These are phyloP conservation scores for Caenorhabditis sp. DNA, from an alignment of 2,888 invertebrate species.

Conservation along the genomic window DNA sequence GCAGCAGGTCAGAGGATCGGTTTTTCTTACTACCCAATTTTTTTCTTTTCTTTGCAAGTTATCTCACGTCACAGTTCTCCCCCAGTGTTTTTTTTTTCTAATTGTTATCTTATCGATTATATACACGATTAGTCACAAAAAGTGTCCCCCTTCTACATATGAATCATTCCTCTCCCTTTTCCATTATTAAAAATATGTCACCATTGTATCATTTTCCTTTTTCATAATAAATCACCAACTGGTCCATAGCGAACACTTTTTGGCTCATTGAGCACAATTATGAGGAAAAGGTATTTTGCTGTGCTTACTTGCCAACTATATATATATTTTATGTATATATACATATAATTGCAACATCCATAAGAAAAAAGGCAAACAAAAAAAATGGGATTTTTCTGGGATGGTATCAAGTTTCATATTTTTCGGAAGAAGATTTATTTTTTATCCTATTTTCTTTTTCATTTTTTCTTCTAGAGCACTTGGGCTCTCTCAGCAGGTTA, in stretches of 20 bases:
- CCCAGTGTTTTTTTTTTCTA: not conserved
- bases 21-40: too few species aligned
- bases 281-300: not conserved
- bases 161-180: too few species aligned
- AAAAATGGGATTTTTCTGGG: not conserved
- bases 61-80: too few species aligned
- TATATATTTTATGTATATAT: not conserved
- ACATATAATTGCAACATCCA: not conserved
- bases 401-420: not conserved
- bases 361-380: not conserved
- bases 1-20: too few species aligned
- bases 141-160: too few species aligned
- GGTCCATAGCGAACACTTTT: not conserved
- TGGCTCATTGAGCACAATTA: constrained; percentile 1
- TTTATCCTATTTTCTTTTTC: too few species aligned
- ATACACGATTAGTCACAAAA: not conserved
- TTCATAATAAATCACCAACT: not conserved
- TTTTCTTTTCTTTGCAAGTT: too few species aligned
- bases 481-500: not conserved
- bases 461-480: too few species aligned
- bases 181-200: not conserved
- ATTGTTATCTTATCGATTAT: not conserved
- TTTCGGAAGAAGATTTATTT: too few species aligned
- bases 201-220: not conserved
- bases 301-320: not conserved